These are phyloP conservation scores for Coptotermes formosanus DNA, from an alignment of 1,140 invertebrate species.

Conservation along the genomic window DNA sequence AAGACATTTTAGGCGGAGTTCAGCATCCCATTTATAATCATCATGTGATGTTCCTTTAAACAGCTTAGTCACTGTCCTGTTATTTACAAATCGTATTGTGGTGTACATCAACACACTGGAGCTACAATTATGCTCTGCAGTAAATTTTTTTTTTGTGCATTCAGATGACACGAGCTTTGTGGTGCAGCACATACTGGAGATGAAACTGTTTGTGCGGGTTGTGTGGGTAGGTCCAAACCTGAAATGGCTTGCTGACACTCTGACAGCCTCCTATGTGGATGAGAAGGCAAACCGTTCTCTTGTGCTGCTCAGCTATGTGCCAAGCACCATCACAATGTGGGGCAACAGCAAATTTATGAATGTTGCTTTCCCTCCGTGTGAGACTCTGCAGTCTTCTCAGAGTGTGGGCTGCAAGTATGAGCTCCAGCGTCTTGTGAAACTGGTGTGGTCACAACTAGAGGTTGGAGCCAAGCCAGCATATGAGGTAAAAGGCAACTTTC, in stretches of 20 bases:
- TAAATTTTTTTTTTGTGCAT: slow-evolving; percentile 18
- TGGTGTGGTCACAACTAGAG: slow-evolving; percentile 60
- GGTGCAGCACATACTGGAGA: slow-evolving; percentile 53
- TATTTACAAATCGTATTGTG: too few relatives aligned
- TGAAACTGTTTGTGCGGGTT: slow-evolving; percentile 58
- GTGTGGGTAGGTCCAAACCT: slow-evolving; percentile 64
- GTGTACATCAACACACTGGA: too few relatives aligned
- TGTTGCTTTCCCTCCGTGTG: slow-evolving; percentile 57
- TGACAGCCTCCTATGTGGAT: slow-evolving; percentile 46
- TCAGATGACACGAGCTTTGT: slow-evolving; percentile 52
- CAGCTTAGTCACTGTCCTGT: too few relatives aligned
- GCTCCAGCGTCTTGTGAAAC: slow-evolving; percentile 63
- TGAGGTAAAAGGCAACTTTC: slow-evolving; percentile 40
- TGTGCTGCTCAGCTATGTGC: slow-evolving; percentile 66
- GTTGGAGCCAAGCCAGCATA: slow-evolving; percentile 52
- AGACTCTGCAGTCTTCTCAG: slow-evolving; percentile 43
- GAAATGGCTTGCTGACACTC: slow-evolving; percentile 47
- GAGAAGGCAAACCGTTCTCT: slow-evolving; percentile 48
- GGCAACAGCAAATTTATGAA: slow-evolving; percentile 50
- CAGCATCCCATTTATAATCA: too few relatives aligned
- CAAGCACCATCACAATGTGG: slow-evolving; percentile 60
- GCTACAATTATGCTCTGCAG: background rate
- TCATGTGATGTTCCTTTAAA: too few relatives aligned
- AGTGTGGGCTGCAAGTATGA: slow-evolving; percentile 51
- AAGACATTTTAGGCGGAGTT: too few relatives aligned